These are phyloP conservation scores for Pristionchus entomophagus DNA, from an alignment of 2,888 invertebrate genomes.

Conservation along the genomic window DNA sequence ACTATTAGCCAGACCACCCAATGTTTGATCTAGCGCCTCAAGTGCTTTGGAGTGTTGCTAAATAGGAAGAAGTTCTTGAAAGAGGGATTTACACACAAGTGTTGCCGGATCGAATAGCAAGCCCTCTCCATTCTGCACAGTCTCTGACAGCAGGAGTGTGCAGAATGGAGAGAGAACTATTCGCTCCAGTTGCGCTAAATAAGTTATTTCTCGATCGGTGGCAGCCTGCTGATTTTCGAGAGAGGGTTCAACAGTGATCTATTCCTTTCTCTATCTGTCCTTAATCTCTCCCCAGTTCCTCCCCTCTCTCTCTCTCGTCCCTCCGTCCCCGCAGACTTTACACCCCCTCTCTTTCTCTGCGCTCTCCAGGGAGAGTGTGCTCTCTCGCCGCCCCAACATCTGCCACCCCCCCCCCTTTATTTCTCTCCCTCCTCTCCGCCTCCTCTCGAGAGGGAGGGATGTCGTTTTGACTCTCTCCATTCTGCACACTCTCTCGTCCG, in stretches of 20 bases:
- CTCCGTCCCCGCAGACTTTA: not conserved
- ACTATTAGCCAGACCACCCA: too few relatives aligned
- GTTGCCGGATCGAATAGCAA: too few relatives aligned
- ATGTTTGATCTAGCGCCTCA: not conserved
- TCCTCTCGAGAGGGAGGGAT: too few relatives aligned
- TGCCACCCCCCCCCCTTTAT: not conserved
- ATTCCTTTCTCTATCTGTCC: not conserved
- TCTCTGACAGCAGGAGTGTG: too few relatives aligned
- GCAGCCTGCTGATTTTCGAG: not conserved
- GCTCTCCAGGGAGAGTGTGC: not conserved
- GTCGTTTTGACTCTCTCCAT: too few relatives aligned
- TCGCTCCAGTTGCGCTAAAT: too few relatives aligned
- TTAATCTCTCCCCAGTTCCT: not conserved
- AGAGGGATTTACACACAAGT: not conserved
- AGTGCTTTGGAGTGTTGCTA: not conserved
- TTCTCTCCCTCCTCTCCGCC: conserved; percentile 1
- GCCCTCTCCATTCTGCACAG: too few relatives aligned
- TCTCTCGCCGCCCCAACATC: not conserved
- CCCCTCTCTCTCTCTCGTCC: not conserved
- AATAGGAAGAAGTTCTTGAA: not conserved
- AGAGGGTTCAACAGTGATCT: not conserved
- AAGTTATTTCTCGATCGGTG: not conserved
- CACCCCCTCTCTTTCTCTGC: not conserved
- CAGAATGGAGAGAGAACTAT: too few relatives aligned
- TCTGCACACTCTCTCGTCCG: too few relatives aligned